Evolutionary conservation across 1,140 invertebrate species (phyloP).

Genomic region (Ganaspis sp.): DNA sequence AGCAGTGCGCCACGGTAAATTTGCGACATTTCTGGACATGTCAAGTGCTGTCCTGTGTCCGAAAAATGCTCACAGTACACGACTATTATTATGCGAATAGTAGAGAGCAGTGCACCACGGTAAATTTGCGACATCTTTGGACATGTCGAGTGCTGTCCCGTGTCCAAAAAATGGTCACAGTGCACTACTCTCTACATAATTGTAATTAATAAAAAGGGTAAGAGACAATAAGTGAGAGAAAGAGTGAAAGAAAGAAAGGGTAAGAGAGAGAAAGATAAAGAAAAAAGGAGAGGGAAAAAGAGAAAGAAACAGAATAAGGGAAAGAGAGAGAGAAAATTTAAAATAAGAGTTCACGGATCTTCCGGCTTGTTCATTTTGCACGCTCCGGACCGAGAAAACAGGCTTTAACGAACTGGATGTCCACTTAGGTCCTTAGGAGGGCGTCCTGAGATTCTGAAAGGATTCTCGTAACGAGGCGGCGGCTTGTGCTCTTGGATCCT

Average conservation of each 20-base stretch:
- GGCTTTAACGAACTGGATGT: slow-evolving; percentile 45
- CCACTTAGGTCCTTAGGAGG: slow-evolving; percentile 34
- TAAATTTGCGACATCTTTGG: no score
- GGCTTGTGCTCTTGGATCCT: slow-evolving; percentile 42
- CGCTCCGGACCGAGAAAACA: slow-evolving; percentile 37
- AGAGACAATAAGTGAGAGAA: no score
- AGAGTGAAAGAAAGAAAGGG: neutral
- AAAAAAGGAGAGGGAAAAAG: neutral
- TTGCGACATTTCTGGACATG: no score
- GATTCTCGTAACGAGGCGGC: slow-evolving; percentile 45
- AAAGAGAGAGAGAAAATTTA: neutral
- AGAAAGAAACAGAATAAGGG: neutral
- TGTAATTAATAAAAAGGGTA: no score
- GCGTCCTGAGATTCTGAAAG: slow-evolving; percentile 40
- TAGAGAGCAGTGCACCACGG: no score
- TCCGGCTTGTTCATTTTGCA: slow-evolving; percentile 33
- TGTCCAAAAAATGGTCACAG: no score
- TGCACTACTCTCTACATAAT: no score
- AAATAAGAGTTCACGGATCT: neutral
- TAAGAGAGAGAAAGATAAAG: neutral
- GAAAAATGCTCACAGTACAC: no score
- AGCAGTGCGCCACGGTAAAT: no score
- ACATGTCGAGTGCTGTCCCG: no score
- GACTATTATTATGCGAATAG: no score
- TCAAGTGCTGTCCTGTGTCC: no score